Evolutionary conservation across 2,888 invertebrate species (phyloP), one percentile per base, ranked within the genome.

Genomic region (Brenthis hecate): DNA sequence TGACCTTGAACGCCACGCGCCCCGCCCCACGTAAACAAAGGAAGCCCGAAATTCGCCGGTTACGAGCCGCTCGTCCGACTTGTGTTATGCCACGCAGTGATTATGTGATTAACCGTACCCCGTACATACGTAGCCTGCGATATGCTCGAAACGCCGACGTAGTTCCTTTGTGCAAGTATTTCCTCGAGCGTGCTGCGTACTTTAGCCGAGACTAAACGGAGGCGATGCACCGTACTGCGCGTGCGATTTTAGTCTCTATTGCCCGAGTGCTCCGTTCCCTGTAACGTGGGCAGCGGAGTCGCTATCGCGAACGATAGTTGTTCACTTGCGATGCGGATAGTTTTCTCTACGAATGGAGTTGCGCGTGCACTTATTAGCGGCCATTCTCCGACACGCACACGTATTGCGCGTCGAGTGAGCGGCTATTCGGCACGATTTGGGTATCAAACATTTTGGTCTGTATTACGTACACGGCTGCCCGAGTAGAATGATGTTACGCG

Each of bases 21-120:
- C 86, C 82, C 85, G 84, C 87, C 85, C 86, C 89, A 86, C 87
- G 89, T 89, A 92, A 91, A 92, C 91, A 91, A 92, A 91, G 91
- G 88, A 91, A 89, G 84, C 84, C 85, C 85, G 86, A 87, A 88
- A 86, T 82, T 84, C 80, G 84, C 83, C 79, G 80, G 75, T 64
- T 64, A 63, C 66, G 65, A 64, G 51, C 66, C 66, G 68, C 54
- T 68, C 66, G 61, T 60, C 58, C 65, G 57, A 47, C 36, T 48
- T 32, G 66, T 69, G 66, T 54, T 28, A 47, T 64, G 57, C 57
- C 62, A 62, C 53, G 58, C 55, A 19, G 66, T 64, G 69, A 65
- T 68, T 56, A 36, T 54, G 50, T 48, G 56, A 47, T 48, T n/a
- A 23, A 51, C 53, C 13, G 48, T 19, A 53, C 13, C 13, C 11